Conservation (phyloP, 2,797 vertebrate genomes). For the Falco biarmicus region DNA sequence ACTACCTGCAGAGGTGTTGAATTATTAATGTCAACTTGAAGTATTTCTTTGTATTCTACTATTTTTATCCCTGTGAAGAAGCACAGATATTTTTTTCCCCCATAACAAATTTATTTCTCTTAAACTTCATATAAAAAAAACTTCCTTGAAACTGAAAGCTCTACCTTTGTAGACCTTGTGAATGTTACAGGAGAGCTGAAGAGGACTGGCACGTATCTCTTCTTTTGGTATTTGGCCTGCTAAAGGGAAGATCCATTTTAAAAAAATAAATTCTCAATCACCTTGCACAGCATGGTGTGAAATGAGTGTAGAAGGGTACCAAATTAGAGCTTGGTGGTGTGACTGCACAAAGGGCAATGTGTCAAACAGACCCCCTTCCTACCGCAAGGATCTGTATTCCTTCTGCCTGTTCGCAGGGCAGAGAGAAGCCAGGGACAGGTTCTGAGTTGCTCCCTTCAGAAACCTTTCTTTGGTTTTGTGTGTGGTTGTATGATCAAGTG, state of each 20-base stretch:
- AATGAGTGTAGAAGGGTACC: background rate
- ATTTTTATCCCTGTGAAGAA: background rate
- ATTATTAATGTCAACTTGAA: slow-evolving; percentile 8
- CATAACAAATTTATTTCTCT: background rate
- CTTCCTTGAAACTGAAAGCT: background rate
- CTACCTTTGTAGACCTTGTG: background rate
- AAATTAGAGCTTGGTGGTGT: background rate
- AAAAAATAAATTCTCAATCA: background rate
- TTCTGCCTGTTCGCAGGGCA: background rate
- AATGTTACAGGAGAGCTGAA: background rate
- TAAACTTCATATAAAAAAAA: background rate
- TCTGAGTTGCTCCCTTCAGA: background rate
- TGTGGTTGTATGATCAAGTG: background rate
- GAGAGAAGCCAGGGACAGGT: rapidly evolving
- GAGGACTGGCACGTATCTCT: background rate
- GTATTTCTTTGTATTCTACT: background rate
- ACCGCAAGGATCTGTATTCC: background rate
- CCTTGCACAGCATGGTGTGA: background rate
- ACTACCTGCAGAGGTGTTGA: background rate
- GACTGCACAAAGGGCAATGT: background rate
- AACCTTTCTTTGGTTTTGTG: rapidly evolving
- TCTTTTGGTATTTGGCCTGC: background rate
- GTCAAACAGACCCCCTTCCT: background rate
- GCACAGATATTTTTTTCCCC: background rate
- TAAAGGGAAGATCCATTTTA: background rate